Evolutionary conservation across 1,140 invertebrate genomes (phyloP).

Genomic region (Rhizoglyphus robini): DNA sequence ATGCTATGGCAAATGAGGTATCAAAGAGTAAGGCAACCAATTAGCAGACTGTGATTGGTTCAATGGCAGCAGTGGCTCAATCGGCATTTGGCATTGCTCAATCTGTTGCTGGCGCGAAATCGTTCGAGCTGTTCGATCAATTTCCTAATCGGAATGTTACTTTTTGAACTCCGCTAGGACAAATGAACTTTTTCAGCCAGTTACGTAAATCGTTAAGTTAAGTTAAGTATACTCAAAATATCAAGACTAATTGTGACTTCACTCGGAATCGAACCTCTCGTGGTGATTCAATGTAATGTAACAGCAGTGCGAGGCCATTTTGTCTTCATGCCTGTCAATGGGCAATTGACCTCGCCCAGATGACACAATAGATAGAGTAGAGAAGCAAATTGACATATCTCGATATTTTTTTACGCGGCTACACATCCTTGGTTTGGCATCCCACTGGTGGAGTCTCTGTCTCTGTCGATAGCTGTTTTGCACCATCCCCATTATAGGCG

Average conservation of each 20-base stretch:
- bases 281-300: too few relatives aligned
- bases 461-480: too few relatives aligned
- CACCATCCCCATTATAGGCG: too few relatives aligned
- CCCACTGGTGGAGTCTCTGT: too few relatives aligned
- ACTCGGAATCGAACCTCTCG: not conserved
- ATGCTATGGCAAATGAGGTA: not conserved
- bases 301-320: constrained; percentile 1
- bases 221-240: not conserved
- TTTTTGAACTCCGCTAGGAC: not conserved
- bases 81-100: not conserved
- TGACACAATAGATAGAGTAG: too few relatives aligned
- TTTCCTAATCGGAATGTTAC: not conserved
- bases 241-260: not conserved
- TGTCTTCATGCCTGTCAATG: not conserved
- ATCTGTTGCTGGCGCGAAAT: constrained; percentile 1
- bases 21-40: not conserved
- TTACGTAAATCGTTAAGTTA: too few relatives aligned
- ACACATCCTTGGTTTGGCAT: too few relatives aligned
- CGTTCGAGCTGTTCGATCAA: not conserved
- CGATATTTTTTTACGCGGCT: too few relatives aligned
- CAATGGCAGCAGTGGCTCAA: not conserved
- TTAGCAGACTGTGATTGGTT: not conserved
- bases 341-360: too few relatives aligned
- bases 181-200: not conserved
- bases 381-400: too few relatives aligned